These are phyloP conservation scores for Coptodon rendalli DNA, from an alignment of 2,113 vertebrate genomes.

Conservation along the genomic window DNA sequence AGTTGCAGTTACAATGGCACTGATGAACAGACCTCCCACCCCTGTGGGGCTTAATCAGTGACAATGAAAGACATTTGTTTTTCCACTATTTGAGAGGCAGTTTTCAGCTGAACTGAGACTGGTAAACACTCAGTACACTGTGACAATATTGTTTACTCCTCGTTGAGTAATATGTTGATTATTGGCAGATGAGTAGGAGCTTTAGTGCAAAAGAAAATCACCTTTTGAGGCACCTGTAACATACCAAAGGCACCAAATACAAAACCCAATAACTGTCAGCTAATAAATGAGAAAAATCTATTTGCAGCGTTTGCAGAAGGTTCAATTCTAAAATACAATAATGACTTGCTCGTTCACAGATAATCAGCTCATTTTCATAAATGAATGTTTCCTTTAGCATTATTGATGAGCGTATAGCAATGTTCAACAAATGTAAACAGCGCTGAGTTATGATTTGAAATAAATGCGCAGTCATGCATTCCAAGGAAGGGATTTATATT, in stretches of 20 bases:
- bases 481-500: conserved; percentile 50
- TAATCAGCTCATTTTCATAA: conserved; percentile 46
- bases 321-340: conserved; percentile 27
- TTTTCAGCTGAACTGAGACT: background rate
- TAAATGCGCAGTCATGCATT: conserved; percentile 55
- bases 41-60: background rate
- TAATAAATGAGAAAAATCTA: background rate
- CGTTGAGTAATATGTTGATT: background rate
- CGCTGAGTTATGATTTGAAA: conserved; percentile 53
- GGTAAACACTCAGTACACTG: background rate
- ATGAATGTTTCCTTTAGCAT: conserved; percentile 27
- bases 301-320: background rate
- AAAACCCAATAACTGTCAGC: background rate
- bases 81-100: background rate
- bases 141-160: background rate
- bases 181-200: background rate
- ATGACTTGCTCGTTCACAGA: conserved; percentile 34
- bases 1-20: background rate
- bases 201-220: background rate
- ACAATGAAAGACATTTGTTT: background rate
- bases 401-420: conserved; percentile 40
- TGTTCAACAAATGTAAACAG: conserved; percentile 47
- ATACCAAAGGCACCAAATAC: background rate
- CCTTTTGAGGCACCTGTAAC: background rate
- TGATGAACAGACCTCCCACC: background rate